Base-by-base conservation (phyloP, 2,797 vertebrate species). In the Buceros bicornis region DNA sequence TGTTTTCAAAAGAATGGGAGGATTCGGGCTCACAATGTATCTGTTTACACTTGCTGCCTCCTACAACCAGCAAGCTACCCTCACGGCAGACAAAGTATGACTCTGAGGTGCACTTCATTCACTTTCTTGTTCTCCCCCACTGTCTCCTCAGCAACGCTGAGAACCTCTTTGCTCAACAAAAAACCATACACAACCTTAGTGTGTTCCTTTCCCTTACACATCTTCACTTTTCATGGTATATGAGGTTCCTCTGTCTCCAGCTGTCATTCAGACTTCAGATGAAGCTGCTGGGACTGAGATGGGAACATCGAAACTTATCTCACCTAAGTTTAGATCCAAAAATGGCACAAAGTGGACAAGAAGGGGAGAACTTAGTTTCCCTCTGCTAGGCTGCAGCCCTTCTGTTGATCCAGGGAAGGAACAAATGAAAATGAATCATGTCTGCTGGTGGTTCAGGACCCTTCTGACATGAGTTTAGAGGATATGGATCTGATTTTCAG, bases 381-480 rank as follows among this genome's bases (percentile, higher is more conserved):
- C 50, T 42, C 53, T 87, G 31, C 26, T 47, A 37, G 43, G 37
- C 40, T 56, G 28, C 64, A 56, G 64, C n/a, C 42, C 29, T 33
- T 47, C 31, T 54, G 13, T 14, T 65, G 47, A 70, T 26, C 29
- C 54, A 83, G 33, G 8, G 20, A n/a, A 86, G 22, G 22, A 73
- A 48, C 19, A 82, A 78, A 84, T 4, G 16, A 43, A 87, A 86
- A 29, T 19, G 18, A 90, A 65, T 43, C 24, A 26, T 2, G 7
- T 35, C 51, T 83, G 13, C 33, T 20, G 7, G 13, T 56, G 20
- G 20, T 33, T 83, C 24, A 64, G 33, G 24, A 73, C 21, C 8
- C 26, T 76, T 78, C 51, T 33, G 29, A 76, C 5, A 16, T 11
- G 26, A 78, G 26, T 29, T 76, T 31, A 0, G 0, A 53, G 25